Percentiles rank a stretch among this genome's conserved stretches.
These are phyloP conservation scores for Liopterus haemorrhoidalis DNA, from an alignment of 2,888 invertebrate species.

Conservation along the genomic window DNA sequence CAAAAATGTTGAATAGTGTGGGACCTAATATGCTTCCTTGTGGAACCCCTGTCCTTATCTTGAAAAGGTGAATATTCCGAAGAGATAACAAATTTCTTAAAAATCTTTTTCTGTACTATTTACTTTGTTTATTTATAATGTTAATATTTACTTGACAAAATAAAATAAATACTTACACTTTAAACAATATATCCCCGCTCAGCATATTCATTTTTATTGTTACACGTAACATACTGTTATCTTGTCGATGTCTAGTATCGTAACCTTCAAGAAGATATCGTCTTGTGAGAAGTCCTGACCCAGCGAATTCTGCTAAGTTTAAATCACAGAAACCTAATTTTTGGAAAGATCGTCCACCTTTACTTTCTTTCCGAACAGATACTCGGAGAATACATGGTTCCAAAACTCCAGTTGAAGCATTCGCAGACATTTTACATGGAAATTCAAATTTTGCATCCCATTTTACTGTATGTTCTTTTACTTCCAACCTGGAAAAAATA, in stretches of 20 bases:
- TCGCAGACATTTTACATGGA: constrained; percentile 94
- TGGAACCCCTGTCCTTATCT: no score
- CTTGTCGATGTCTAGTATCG: constrained; percentile 84
- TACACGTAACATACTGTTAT: constrained; percentile 92
- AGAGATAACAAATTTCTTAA: no score
- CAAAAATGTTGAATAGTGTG: no score
- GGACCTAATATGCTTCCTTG: no score
- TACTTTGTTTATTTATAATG: no score
- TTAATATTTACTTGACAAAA: no score
- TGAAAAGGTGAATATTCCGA: no score
- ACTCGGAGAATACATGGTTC: constrained; percentile 90
- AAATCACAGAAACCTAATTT: constrained; percentile 97
- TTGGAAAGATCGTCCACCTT: constrained; percentile 80
- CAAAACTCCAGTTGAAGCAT: constrained; percentile 88
- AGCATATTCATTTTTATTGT: constrained; percentile 90
- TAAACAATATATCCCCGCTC: constrained; percentile 93
- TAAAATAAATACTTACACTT: constrained; percentile 72
- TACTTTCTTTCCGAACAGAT: constrained; percentile 88
- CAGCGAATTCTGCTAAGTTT: constrained; percentile 95
- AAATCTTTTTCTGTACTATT: no score
- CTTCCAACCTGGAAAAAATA: constrained; percentile 73
- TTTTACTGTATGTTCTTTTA: constrained; percentile 85
- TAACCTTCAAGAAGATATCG: constrained; percentile 94
- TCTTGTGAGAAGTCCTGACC: constrained; percentile 78
- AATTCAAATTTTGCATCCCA: constrained; percentile 91